Conservation (phyloP, 2,113 vertebrate species). For the Poicephalus gulielmi region DNA sequence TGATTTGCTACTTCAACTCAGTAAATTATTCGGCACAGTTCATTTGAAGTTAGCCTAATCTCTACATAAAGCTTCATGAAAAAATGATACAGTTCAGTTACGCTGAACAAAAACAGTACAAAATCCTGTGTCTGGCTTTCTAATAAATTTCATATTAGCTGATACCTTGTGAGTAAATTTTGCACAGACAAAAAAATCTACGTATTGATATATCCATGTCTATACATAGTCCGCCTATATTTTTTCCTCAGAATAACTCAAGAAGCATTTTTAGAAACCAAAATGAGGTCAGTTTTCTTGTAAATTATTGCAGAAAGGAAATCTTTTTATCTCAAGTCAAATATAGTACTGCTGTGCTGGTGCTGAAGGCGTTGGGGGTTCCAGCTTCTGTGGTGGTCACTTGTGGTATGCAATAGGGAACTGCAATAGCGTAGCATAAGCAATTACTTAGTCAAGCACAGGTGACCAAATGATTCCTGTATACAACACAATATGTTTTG, state of each 20-base stretch:
- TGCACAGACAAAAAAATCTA: not conserved
- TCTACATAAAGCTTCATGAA: not conserved
- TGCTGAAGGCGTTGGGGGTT: not conserved
- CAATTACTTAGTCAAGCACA: not conserved
- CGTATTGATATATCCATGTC: not conserved
- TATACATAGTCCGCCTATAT: not conserved
- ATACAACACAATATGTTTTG: not conserved
- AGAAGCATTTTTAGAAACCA: slow-evolving; percentile 25
- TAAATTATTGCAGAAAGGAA: not conserved
- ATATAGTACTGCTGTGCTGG: not conserved
- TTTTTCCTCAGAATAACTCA: not conserved
- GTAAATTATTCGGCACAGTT: not conserved
- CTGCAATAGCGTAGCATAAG: not conserved
- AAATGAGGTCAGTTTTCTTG: not conserved
- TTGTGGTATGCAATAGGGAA: not conserved
- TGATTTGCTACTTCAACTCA: not conserved
- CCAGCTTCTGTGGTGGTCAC: not conserved
- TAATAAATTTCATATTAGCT: not conserved
- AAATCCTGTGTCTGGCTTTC: not conserved
- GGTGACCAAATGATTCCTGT: not conserved
- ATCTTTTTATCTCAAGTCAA: not conserved
- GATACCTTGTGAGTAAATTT: not conserved
- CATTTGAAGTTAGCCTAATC: not conserved
- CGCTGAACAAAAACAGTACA: not conserved
- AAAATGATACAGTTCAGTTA: not conserved